A percentile compares a stretch with the other conserved stretches of the same genome.
These are phyloP conservation scores for Drosophila acutilabella DNA, from an alignment of 2,888 invertebrate genomes.

Conservation along the genomic window DNA sequence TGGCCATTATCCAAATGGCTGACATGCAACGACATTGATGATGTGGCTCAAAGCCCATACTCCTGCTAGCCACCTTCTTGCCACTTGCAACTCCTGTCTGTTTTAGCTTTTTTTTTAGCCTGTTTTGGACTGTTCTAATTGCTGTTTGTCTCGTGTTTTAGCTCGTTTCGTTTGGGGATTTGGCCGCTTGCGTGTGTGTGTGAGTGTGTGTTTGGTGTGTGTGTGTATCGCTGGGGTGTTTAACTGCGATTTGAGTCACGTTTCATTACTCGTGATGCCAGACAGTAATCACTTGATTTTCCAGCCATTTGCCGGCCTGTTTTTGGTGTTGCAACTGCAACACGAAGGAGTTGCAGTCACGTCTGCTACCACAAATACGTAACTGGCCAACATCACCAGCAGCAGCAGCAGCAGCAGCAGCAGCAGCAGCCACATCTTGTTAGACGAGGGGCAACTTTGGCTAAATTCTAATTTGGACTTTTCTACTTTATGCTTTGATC, in stretches of 20 bases:
- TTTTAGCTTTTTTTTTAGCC: slow-evolving; percentile 5
- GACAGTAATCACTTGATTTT: slow-evolving; percentile 82
- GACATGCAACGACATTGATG: slow-evolving; percentile 78
- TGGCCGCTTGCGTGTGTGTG: slow-evolving; percentile 17
- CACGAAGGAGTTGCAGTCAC: slow-evolving; percentile 49
- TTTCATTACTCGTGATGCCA: slow-evolving; percentile 82
- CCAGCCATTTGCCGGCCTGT: slow-evolving; percentile 58
- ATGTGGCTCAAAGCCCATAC: slow-evolving; percentile 47
- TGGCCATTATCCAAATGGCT: slow-evolving; percentile 78
- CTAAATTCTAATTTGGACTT: slow-evolving; percentile 69
- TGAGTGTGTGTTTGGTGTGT: slow-evolving; percentile 24
- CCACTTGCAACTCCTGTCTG: neutral
- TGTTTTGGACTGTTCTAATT: slow-evolving; percentile 75
- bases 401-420: too few relatives aligned
- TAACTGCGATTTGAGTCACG: slow-evolving; percentile 82
- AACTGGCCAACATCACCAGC: slow-evolving; percentile 30
- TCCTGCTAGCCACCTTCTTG: neutral
- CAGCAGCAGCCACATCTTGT: slow-evolving; percentile 16
- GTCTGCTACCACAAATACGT: slow-evolving; percentile 52
- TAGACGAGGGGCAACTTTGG: slow-evolving; percentile 15
- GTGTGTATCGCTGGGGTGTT: slow-evolving; percentile 62
- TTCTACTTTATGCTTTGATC: slow-evolving; percentile 65
- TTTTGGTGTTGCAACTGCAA: slow-evolving; percentile 51
- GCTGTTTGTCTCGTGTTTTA: slow-evolving; percentile 76
- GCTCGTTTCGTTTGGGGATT: slow-evolving; percentile 67